Conservation (phyloP, 2,888 invertebrate genomes). For the Perdita meconis region DNA sequence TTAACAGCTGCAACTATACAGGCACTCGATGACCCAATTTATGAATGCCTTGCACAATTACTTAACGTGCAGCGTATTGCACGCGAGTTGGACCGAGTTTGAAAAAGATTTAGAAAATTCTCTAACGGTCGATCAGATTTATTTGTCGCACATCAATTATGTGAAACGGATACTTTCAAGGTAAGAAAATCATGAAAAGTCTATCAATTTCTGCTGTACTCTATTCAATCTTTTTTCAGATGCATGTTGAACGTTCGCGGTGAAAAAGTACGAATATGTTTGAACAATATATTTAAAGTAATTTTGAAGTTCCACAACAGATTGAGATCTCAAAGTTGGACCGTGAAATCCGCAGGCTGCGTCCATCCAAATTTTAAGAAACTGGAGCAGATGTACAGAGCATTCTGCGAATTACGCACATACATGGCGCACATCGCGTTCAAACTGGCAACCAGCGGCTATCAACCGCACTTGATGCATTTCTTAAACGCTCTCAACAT, state of each 20-base stretch:
- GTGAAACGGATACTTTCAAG: conserved; percentile 90
- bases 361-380: conserved; percentile 87
- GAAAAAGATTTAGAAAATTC: conserved; percentile 88
- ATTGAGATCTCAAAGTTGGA: conserved; percentile 87
- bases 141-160: conserved; percentile 89
- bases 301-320: conserved; percentile 89
- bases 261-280: conserved; percentile 88
- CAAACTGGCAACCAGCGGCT: conserved; percentile 88
- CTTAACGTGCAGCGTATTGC: conserved; percentile 90
- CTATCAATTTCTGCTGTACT: too few species aligned
- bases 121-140: conserved; percentile 89
- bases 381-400: conserved; percentile 86
- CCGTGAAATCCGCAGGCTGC: conserved; percentile 84
- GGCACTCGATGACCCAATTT: conserved; percentile 91
- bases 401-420: conserved; percentile 87
- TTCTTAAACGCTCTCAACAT: conserved; percentile 88
- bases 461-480: conserved; percentile 88
- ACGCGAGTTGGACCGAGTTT: conserved; percentile 90
- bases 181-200: conserved; percentile 79
- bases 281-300: conserved; percentile 90
- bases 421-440: conserved; percentile 88
- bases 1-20: conserved; percentile 87
- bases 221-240: conserved; percentile 76
- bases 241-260: conserved; percentile 90
- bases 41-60: conserved; percentile 91